These are phyloP conservation scores for Leucoma salicis DNA, from an alignment of 2,888 invertebrate genomes.

Conservation along the genomic window DNA sequence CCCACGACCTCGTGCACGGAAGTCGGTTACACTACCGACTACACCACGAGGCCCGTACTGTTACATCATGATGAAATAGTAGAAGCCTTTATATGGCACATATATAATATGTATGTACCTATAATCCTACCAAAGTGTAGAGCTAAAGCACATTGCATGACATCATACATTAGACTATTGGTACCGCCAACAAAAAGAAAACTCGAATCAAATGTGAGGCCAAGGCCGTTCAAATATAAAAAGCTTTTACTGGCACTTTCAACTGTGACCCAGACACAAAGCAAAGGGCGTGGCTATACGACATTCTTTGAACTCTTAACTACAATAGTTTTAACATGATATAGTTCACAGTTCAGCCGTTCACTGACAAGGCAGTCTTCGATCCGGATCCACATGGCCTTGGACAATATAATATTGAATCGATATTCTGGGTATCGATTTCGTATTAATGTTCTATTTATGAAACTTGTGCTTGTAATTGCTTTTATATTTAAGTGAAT, in stretches of 20 bases:
- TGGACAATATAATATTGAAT: constrained; percentile 60
- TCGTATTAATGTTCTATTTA: constrained; percentile 4
- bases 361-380: constrained; percentile 59
- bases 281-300: constrained; percentile 59
- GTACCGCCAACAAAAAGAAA: constrained; percentile 1
- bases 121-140: too few relatives aligned
- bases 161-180: constrained; percentile 4
- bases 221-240: constrained; percentile 28
- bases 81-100: too few relatives aligned
- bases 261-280: constrained; percentile 47
- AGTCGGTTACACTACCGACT: too few relatives aligned
- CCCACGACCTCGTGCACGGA: too few relatives aligned
- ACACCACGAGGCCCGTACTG: too few relatives aligned
- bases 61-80: too few relatives aligned
- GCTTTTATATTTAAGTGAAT: not conserved
- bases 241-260: constrained; percentile 29
- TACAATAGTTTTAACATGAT: constrained; percentile 46
- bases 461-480: not conserved
- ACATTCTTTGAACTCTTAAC: constrained; percentile 62
- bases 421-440: constrained; percentile 48
- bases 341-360: constrained; percentile 74
- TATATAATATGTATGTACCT: too few relatives aligned
- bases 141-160: too few relatives aligned
- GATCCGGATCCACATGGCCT: constrained; percentile 70
- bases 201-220: constrained; percentile 13